These are phyloP conservation scores for Mastomys coucha DNA, from an alignment of 2,113 vertebrate genomes.

Conservation along the genomic window DNA sequence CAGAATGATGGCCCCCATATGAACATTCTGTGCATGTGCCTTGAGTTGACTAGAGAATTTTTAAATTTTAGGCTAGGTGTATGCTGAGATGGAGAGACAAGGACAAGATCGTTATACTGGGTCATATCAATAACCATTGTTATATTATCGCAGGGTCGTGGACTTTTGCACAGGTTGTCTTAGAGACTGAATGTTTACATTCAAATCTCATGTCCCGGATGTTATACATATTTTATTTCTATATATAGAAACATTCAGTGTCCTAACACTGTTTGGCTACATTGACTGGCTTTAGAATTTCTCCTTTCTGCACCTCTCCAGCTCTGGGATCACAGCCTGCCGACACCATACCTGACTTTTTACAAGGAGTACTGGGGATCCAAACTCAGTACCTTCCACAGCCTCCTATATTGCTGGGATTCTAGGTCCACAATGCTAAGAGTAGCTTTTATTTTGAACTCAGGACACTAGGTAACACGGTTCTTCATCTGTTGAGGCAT, in stretches of 20 bases:
- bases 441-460: not conserved
- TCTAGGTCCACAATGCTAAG: no score
- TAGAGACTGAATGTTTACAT: constrained; percentile 19
- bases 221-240: not conserved
- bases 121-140: not conserved
- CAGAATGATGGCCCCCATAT: constrained; percentile 51
- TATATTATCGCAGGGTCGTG: not conserved
- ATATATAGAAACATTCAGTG: not conserved
- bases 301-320: not conserved
- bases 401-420: not conserved
- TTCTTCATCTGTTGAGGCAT: not conserved
- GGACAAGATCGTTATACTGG: constrained; percentile 24
- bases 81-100: constrained; percentile 27
- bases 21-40: constrained; percentile 14
- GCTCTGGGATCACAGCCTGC: not conserved
- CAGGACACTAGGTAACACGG: no score
- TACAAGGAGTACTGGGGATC: not conserved
- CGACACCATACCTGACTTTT: not conserved
- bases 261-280: not conserved
- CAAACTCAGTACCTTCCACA: not conserved
- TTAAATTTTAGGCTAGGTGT: constrained; percentile 45
- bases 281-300: not conserved
- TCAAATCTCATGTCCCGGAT: not conserved
- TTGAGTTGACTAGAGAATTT: constrained; percentile 39
- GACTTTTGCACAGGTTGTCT: not conserved